Percentiles rank a stretch among this genome's conserved stretches.
Evolutionary conservation across 2,888 invertebrate species (phyloP).

Genomic region (Teinopalpus imperialis): DNA sequence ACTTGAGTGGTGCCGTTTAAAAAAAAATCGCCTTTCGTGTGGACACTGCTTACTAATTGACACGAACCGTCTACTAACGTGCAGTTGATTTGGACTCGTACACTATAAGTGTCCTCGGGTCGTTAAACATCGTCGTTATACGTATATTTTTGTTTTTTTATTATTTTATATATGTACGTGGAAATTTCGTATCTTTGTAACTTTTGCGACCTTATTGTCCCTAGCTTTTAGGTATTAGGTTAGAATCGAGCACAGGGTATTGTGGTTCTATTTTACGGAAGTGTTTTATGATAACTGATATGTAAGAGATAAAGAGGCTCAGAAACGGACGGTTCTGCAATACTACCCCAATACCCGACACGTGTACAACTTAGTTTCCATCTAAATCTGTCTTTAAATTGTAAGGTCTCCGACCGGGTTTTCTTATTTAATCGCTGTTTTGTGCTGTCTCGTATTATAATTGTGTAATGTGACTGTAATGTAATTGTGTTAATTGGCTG

Average conservation of each 20-base stretch:
- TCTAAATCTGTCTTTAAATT: constrained; percentile 65
- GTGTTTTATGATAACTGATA: constrained; percentile 66
- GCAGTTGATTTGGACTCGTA: neutral
- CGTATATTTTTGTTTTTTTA: constrained; percentile 5
- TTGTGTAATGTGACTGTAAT: neutral
- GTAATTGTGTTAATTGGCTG: constrained; percentile 2
- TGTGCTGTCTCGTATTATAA: constrained; percentile 11
- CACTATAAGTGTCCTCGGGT: constrained; percentile 21
- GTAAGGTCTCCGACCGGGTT: constrained; percentile 37
- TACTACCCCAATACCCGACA: constrained; percentile 79
- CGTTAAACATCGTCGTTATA: constrained; percentile 24
- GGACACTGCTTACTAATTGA: too few relatives aligned
- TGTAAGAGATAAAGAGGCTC: constrained; percentile 58
- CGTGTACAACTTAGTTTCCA: constrained; percentile 64
- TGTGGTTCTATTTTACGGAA: constrained; percentile 80
- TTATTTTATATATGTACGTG: constrained; percentile 15
- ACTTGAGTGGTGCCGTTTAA: too few relatives aligned
- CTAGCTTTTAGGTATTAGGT: constrained; percentile 77
- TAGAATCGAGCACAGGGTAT: constrained; percentile 79
- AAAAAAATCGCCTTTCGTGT: too few relatives aligned
- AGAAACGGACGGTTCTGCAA: constrained; percentile 54
- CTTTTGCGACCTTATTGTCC: constrained; percentile 77
- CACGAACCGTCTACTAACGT: too few relatives aligned
- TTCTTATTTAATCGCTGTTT: constrained; percentile 18
- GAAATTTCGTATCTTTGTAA: constrained; percentile 45